These are phyloP conservation scores for Mareca penelope DNA, from an alignment of 2,797 vertebrate genomes.

Conservation along the genomic window DNA sequence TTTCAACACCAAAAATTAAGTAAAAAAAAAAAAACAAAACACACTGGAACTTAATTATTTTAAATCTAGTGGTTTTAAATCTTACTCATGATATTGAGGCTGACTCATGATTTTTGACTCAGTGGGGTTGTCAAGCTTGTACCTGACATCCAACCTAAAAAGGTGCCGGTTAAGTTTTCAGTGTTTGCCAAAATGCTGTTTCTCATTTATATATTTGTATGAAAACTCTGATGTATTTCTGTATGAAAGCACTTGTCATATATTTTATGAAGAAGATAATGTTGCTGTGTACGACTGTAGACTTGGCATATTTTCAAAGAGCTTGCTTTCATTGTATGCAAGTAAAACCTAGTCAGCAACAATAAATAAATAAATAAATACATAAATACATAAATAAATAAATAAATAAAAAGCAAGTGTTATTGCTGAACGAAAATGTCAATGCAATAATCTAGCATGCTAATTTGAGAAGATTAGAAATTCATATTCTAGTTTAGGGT, in stretches of 20 bases:
- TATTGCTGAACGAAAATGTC: background rate
- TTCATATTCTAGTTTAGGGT: background rate
- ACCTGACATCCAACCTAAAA: background rate
- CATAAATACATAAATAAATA: background rate
- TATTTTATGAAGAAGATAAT: background rate
- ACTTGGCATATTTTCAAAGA: background rate
- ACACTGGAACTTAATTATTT: background rate
- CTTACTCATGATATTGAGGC: background rate
- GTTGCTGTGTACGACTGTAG: background rate
- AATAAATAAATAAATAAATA: too few species aligned
- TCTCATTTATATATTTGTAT: background rate
- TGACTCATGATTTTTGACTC: background rate
- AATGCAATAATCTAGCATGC: background rate
- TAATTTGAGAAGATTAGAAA: constrained; percentile 27
- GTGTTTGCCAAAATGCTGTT: fast-evolving
- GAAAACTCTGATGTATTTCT: background rate
- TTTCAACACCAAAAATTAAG: constrained; percentile 29
- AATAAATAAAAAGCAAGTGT: background rate
- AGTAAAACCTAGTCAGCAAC: background rate
- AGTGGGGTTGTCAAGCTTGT: background rate
- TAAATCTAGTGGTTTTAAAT: background rate
- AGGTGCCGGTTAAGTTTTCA: background rate
- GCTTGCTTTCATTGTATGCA: background rate
- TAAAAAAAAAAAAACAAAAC: background rate
- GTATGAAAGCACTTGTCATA: background rate